These are phyloP conservation scores for Mesembrinibis cayennensis DNA, from an alignment of 2,113 vertebrate genomes.

Conservation along the genomic window DNA sequence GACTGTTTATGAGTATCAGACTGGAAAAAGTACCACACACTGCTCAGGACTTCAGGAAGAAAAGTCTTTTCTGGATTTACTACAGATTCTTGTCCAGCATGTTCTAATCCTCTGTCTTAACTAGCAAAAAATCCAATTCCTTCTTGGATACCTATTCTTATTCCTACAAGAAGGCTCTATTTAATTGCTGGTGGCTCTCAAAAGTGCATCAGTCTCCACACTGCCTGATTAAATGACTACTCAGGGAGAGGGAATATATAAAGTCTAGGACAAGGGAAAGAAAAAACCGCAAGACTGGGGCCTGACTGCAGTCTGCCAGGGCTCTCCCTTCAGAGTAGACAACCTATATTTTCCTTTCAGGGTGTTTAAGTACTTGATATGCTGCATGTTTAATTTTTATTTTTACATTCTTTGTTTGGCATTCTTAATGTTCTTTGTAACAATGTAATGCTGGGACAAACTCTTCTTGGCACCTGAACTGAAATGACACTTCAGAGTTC, in stretches of 20 bases:
- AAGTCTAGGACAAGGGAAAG: background rate
- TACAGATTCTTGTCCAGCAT: background rate
- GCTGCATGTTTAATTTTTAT: background rate
- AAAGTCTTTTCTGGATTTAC: background rate
- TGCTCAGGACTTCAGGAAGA: background rate
- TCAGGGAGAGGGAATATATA: background rate
- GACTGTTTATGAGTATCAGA: background rate
- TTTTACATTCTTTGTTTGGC: background rate
- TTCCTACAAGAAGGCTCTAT: background rate
- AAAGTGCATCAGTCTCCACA: background rate
- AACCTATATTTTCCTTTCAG: background rate
- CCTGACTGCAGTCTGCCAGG: background rate
- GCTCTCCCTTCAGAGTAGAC: background rate
- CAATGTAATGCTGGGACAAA: background rate
- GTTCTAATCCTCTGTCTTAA: background rate
- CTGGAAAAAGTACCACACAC: background rate
- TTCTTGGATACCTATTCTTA: background rate
- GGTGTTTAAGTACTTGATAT: background rate
- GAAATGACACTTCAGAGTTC: background rate
- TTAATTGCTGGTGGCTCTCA: background rate
- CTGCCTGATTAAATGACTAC: background rate
- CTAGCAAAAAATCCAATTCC: background rate
- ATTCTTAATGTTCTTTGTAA: background rate
- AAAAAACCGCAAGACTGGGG: background rate
- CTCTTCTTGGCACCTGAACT: background rate